A percentile compares a stretch with the other conserved stretches of the same genome.
phyloP scores from a whole-genome alignment of 2,888 invertebrate species.

The Mycalesis mineus region DNA sequence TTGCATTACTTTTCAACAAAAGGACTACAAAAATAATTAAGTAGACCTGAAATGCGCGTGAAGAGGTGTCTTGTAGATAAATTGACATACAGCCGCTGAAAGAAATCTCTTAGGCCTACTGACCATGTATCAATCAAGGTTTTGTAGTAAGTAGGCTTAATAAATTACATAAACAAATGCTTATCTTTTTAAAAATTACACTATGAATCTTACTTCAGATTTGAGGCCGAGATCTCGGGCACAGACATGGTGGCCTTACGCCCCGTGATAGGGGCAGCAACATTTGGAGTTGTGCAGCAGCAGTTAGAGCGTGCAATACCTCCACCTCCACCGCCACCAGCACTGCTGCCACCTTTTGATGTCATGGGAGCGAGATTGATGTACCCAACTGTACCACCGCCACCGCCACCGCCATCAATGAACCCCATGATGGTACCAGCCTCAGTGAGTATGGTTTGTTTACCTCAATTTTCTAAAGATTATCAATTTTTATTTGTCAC shows the following conservation, averaged over 20 bases:
- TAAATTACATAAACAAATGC: too few relatives aligned
- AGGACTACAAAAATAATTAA: too few relatives aligned
- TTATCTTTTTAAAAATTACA: too few relatives aligned
- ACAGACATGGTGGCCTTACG: constrained; percentile 73
- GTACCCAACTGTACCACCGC: constrained; percentile 81
- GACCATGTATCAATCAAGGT: too few relatives aligned
- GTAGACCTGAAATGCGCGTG: too few relatives aligned
- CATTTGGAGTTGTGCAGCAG: constrained; percentile 84
- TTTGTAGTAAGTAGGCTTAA: too few relatives aligned
- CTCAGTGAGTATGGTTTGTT: constrained; percentile 66
- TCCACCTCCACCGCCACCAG: constrained; percentile 59
- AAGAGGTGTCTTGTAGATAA: too few relatives aligned
- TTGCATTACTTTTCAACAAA: too few relatives aligned
- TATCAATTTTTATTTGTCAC: too few relatives aligned
- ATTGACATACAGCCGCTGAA: too few relatives aligned
- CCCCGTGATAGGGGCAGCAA: constrained; percentile 84
- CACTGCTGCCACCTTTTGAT: constrained; percentile 46
- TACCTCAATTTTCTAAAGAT: background rate
- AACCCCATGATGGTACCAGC: constrained; percentile 79
- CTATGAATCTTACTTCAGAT: constrained; percentile 71
- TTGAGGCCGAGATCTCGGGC: constrained; percentile 92
- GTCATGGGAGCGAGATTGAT: constrained; percentile 57
- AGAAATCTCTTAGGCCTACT: too few relatives aligned
- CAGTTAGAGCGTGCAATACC: constrained; percentile 77
- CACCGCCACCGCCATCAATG: constrained; percentile 80